A percentile compares a stretch with the other conserved stretches of the same genome.
Conservation (phyloP, 1,140 invertebrate species). For the Drosophila eugracilis region DNA sequence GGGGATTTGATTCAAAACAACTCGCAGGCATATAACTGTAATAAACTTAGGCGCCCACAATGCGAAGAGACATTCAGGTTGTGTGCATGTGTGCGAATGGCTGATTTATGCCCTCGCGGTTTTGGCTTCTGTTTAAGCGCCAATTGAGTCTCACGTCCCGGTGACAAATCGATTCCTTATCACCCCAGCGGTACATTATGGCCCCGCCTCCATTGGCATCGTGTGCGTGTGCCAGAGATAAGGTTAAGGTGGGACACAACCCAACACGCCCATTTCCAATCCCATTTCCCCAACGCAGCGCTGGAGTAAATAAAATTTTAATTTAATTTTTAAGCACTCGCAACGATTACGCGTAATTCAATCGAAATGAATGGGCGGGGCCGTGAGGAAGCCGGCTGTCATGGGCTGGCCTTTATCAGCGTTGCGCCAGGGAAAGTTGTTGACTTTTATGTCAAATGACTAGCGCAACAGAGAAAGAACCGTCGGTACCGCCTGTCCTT, state of each 20-base stretch:
- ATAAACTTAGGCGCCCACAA: conserved; percentile 60
- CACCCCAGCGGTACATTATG: conserved; percentile 71
- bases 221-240: conserved; percentile 50
- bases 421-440: conserved; percentile 68
- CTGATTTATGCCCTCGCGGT: conserved; percentile 73
- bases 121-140: conserved; percentile 75
- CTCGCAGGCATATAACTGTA: conserved; percentile 61
- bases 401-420: conserved; percentile 65
- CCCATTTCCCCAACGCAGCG: not conserved
- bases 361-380: conserved; percentile 55
- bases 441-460: conserved; percentile 78
- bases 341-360: conserved; percentile 80
- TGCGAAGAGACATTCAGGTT: conserved; percentile 12
- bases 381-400: conserved; percentile 31
- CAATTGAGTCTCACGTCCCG: conserved; percentile 77
- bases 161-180: conserved; percentile 82
- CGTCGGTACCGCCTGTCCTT: not conserved
- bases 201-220: conserved; percentile 33
- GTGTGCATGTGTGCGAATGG: conserved; percentile 15
- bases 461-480: conserved; percentile 28
- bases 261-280: conserved; percentile 2
- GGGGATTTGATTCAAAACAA: conserved; percentile 71
- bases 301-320: conserved; percentile 79
- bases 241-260: conserved; percentile 44
- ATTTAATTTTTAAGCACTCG: conserved; percentile 79